A percentile compares a stretch with the other conserved stretches of the same genome.
Conservation (phyloP, 2,113 vertebrate genomes). For the Excalfactoria chinensis region DNA sequence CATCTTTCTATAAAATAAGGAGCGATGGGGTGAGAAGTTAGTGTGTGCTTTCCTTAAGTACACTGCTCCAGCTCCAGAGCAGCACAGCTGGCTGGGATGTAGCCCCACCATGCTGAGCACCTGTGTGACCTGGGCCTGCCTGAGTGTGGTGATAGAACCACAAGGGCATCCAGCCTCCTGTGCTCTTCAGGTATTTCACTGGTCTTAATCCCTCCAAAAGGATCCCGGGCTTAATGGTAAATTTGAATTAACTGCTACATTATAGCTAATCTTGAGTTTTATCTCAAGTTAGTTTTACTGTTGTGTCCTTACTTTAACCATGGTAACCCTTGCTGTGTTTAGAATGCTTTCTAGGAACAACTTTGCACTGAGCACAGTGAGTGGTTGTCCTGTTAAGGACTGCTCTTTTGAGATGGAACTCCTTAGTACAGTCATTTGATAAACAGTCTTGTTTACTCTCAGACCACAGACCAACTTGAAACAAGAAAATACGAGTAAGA, state of each 20-base stretch:
- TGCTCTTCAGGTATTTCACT: background rate
- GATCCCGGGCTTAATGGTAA: background rate
- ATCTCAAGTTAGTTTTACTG: background rate
- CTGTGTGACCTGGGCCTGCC: too few relatives aligned
- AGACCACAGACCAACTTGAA: slow-evolving; percentile 63
- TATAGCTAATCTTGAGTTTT: background rate
- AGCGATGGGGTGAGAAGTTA: background rate
- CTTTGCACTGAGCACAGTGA: background rate
- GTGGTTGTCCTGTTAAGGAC: fast-evolving
- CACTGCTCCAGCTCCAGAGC: too few relatives aligned
- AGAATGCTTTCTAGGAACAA: background rate
- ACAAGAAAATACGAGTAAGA: slow-evolving; percentile 71
- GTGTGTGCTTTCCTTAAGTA: too few relatives aligned
- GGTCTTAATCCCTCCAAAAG: background rate
- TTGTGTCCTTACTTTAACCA: background rate
- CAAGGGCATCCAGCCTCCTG: too few relatives aligned
- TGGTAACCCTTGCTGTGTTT: fast-evolving
- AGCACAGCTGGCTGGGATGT: too few relatives aligned
- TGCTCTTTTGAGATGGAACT: background rate
- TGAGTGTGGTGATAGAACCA: too few relatives aligned
- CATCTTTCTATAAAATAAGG: background rate
- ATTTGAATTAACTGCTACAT: background rate
- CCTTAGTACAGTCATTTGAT: background rate
- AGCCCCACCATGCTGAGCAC: too few relatives aligned
- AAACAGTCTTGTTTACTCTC: slow-evolving; percentile 40